Evolutionary conservation across 2,888 invertebrate genomes (phyloP).

Genomic region (Campoletis raptor): DNA sequence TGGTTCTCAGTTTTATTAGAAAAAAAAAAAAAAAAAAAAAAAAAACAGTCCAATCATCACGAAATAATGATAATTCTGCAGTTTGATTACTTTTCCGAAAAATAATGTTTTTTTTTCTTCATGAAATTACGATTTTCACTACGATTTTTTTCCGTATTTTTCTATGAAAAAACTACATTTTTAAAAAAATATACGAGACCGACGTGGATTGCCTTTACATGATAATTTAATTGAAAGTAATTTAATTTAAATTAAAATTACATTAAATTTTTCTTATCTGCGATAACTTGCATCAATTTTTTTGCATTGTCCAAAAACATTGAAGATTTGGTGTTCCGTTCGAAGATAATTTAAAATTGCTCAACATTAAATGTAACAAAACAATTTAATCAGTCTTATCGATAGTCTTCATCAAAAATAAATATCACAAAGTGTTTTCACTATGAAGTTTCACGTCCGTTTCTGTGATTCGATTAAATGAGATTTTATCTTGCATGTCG

Average conservation of each 20-base stretch:
- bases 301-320: background rate
- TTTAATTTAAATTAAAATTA: background rate
- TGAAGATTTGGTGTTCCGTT: background rate
- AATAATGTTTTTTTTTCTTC: too few species aligned
- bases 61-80: too few species aligned
- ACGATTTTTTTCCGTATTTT: too few species aligned
- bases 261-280: background rate
- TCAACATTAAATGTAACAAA: background rate
- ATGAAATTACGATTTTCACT: too few species aligned
- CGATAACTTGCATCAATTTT: background rate
- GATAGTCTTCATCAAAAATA: background rate
- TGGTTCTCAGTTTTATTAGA: background rate
- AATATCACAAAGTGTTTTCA: background rate
- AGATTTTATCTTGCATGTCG: background rate
- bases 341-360: background rate
- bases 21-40: too few species aligned
- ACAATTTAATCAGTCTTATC: background rate
- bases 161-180: background rate
- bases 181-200: background rate
- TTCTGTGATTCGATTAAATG: background rate
- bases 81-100: too few species aligned
- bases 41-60: too few species aligned
- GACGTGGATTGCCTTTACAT: too few species aligned
- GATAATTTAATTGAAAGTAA: too few species aligned
- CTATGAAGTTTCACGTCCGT: background rate